These are phyloP conservation scores for Spilogale gracilis DNA, from an alignment of 2,113 vertebrate species.

Conservation along the genomic window DNA sequence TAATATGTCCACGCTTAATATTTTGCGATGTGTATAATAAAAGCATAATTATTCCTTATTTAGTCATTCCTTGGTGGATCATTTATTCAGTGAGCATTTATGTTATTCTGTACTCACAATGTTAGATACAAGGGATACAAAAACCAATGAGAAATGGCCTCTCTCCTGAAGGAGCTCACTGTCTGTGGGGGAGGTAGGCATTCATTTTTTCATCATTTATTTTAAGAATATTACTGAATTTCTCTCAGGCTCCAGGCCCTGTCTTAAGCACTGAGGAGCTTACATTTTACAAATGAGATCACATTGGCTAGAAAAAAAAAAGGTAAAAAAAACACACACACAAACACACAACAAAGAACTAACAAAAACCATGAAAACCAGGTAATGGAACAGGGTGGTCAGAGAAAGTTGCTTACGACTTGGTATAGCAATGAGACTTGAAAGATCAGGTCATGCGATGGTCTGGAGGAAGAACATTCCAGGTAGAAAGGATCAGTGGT, in stretches of 20 bases:
- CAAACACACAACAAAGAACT: not conserved
- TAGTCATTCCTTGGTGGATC: not conserved
- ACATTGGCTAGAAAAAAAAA: not conserved
- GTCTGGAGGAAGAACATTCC: not conserved
- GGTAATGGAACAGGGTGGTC: not conserved
- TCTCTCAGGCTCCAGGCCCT: not conserved
- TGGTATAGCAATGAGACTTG: not conserved
- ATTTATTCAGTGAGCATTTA: not conserved
- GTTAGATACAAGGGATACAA: not conserved
- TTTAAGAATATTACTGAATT: not conserved
- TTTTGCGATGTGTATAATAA: not conserved
- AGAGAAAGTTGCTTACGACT: not conserved
- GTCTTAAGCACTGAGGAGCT: not conserved
- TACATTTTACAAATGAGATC: not conserved
- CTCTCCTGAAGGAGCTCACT: not conserved
- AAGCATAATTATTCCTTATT: constrained; percentile 8
- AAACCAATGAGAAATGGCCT: not conserved
- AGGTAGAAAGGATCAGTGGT: not conserved
- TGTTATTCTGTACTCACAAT: not conserved
- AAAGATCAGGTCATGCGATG: not conserved
- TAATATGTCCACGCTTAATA: not conserved
- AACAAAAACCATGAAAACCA: not conserved
- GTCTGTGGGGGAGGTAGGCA: not conserved
- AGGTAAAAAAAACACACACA: not conserved
- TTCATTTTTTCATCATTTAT: not conserved